A percentile compares a stretch with the other conserved stretches of the same genome.
Conservation (phyloP, 2,888 invertebrate species). For the Leptarthrus brevirostris region DNA sequence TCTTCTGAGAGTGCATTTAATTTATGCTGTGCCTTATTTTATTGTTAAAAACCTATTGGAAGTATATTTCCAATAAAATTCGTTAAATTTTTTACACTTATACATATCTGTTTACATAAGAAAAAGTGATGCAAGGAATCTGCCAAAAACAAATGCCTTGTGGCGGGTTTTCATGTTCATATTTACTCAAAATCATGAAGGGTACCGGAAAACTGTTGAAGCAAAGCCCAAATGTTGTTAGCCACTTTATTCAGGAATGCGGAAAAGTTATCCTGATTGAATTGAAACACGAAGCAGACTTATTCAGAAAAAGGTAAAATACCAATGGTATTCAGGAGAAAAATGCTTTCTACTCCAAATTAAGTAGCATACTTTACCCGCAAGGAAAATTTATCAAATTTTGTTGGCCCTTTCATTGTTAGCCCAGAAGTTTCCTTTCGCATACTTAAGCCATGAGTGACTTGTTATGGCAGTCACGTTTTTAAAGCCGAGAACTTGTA, state of each 20-base stretch:
- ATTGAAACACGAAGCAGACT: slow-evolving; percentile 27
- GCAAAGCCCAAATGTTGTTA: not conserved
- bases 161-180: slow-evolving; percentile 15
- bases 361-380: slow-evolving; percentile 24
- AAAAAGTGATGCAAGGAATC: not conserved
- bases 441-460: slow-evolving; percentile 49
- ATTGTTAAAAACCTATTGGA: no score
- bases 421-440: slow-evolving; percentile 50
- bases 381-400: slow-evolving; percentile 51
- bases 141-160: slow-evolving; percentile 17
- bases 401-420: slow-evolving; percentile 51
- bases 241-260: not conserved
- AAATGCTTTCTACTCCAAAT: slow-evolving; percentile 23
- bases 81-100: no score
- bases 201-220: not conserved
- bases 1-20: no score
- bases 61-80: no score
- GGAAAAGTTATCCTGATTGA: slow-evolving; percentile 38
- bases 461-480: slow-evolving; percentile 52
- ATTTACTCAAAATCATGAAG: slow-evolving; percentile 27
- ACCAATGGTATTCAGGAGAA: slow-evolving; percentile 23
- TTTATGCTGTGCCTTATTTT: no score
- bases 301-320: slow-evolving; percentile 33
- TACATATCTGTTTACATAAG: no score
- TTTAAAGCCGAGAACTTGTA: slow-evolving; percentile 41